Evolutionary conservation across 2,888 invertebrate species (phyloP).

Genomic region (Cheilosia soror): DNA sequence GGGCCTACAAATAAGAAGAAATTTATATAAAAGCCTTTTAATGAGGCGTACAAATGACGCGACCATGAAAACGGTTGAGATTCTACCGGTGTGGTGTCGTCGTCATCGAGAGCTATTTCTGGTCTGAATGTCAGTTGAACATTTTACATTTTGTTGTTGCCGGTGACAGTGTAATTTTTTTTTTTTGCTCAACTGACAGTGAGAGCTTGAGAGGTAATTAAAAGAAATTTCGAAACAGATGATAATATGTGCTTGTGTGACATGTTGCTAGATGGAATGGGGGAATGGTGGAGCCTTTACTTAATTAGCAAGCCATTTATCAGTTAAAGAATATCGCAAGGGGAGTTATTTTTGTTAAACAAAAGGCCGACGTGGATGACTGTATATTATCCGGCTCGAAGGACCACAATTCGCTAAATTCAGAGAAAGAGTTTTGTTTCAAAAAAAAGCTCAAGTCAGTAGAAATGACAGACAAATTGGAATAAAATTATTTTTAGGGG

Average conservation of each 20-base stretch:
- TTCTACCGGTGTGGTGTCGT: conserved; percentile 9
- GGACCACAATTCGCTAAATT: neutral
- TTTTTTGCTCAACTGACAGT: conserved; percentile 38
- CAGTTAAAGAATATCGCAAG: too few relatives aligned
- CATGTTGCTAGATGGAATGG: neutral
- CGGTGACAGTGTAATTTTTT: conserved; percentile 37
- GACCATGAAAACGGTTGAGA: conserved; percentile 39
- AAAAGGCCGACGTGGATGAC: too few relatives aligned
- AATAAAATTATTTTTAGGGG: too few relatives aligned
- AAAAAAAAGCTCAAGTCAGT: too few relatives aligned
- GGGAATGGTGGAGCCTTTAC: too few relatives aligned
- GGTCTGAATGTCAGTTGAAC: conserved; percentile 14
- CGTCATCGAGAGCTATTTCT: neutral
- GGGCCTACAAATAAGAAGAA: conserved; percentile 29
- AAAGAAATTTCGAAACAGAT: conserved; percentile 9
- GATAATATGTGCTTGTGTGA: neutral
- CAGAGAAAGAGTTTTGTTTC: too few relatives aligned
- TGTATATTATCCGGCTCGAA: neutral
- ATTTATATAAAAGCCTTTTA: conserved; percentile 46
- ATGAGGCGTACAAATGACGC: conserved; percentile 42
- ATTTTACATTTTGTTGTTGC: conserved; percentile 13
- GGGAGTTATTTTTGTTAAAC: too few relatives aligned
- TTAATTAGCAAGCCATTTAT: too few relatives aligned
- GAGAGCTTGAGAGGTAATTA: conserved; percentile 22
- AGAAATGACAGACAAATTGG: too few relatives aligned